phyloP scores from a whole-genome alignment of 2,113 vertebrate genomes.

The Leptocoma aspasia region DNA sequence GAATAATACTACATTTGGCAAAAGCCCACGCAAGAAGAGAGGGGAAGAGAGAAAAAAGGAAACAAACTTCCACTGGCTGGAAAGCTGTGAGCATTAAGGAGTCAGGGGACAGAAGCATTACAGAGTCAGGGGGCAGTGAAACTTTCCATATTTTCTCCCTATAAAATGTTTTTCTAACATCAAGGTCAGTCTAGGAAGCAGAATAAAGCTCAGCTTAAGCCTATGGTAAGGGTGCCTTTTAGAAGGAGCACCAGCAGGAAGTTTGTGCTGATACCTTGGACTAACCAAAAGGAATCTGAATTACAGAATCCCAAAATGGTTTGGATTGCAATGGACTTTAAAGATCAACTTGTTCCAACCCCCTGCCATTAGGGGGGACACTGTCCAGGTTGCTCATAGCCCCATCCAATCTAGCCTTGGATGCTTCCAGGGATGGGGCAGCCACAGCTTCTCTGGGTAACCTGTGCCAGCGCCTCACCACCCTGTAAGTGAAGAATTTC shows the following conservation, averaged over 20 bases:
- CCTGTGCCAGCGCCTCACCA: background rate
- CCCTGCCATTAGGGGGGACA: background rate
- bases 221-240: background rate
- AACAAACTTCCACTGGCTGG: background rate
- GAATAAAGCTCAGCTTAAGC: background rate
- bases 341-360: background rate
- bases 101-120: background rate
- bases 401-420: background rate
- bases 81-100: background rate
- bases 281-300: background rate
- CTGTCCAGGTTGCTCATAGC: rapidly evolving
- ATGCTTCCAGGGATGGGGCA: background rate
- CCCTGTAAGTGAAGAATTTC: background rate
- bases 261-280: background rate
- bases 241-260: background rate
- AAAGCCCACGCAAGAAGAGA: background rate
- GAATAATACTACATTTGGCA: slow-evolving; percentile 6
- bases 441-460: background rate
- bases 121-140: background rate
- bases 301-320: background rate
- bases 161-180: background rate
- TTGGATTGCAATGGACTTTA: background rate
- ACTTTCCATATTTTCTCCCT: background rate
- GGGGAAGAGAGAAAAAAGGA: background rate
- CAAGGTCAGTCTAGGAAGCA: background rate